Base-by-base conservation (phyloP, 2,888 invertebrate genomes). In the Rapana venosa region DNA sequence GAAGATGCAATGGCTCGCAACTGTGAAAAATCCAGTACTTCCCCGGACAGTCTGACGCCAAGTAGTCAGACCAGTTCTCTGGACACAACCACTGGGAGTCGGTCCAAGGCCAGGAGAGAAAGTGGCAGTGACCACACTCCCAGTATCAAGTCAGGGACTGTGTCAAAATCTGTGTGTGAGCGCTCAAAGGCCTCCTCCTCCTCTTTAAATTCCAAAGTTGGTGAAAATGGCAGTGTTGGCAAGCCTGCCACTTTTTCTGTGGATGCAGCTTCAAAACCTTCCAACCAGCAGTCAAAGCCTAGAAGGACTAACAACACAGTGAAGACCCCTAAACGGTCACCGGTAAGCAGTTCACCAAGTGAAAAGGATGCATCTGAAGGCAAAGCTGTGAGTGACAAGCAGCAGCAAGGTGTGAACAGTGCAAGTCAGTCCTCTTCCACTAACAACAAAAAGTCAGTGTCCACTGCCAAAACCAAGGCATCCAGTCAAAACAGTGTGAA, bases 351-450 rank as follows among this genome's bases (percentile, higher is more conserved):
- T 26, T 85, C 89, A 13, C 85, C 89, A 70, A 89, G 89, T 89
- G 89, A 74, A n/a, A 74, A 47, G 56, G 84, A 89, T 30, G 26
- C 84, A 20, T 85, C 85, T 17, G 85, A 89, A 30, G 47, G 36
- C 17, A 83, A 83, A 47, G 13, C 47, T 5, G 22, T 15, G 8
- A 13, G 13, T 36, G 81, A 13, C 47, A 83, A 11, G 36, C 81
- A 36, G 81, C 81, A 83, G 81, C 36, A 47, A 22, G 32, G 32
- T 79, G 77, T 79, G 77, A 32, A 17, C 20, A 20, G 32, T 35
- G 4, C 47, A 83, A 11, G 79, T 5, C 84, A 15, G 84, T 56
- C 84, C n/a, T 58, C 84, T 20, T 26, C 58, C 15, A 2, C 36
- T 6, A 8, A 26, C 61, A 86, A 26, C 35, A 86, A 86, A 32